phyloP scores from a whole-genome alignment of 2,113 vertebrate genomes.

The Prietella phreatophila region DNA sequence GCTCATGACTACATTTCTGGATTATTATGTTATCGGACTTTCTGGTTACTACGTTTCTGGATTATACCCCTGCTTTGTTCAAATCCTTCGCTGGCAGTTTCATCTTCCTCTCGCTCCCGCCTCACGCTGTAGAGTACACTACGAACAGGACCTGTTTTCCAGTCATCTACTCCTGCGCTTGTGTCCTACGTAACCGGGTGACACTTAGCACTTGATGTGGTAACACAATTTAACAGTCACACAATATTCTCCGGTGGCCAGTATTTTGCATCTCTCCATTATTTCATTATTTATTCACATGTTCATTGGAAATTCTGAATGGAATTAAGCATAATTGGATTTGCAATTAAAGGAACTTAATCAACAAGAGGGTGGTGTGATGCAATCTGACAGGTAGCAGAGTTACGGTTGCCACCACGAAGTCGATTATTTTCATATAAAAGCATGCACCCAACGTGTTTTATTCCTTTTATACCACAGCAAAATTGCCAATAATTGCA shows the following conservation, averaged over 20 bases:
- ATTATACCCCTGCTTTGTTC: too few species aligned
- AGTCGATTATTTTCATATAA: neutral
- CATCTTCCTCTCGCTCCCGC: too few species aligned
- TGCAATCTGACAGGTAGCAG: neutral
- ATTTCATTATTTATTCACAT: neutral
- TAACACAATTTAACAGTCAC: neutral
- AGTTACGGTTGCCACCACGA: neutral
- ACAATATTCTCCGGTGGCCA: neutral
- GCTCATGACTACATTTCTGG: too few species aligned
- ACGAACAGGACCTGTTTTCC: too few species aligned
- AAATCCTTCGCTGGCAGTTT: too few species aligned
- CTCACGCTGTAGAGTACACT: too few species aligned
- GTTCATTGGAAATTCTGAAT: neutral
- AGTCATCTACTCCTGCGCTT: too few species aligned
- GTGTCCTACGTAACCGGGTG: too few species aligned
- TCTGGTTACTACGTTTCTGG: too few species aligned
- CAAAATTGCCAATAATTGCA: neutral
- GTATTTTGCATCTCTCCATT: neutral
- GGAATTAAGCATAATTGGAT: neutral
- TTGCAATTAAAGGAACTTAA: neutral
- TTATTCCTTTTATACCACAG: neutral
- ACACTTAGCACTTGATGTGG: neutral
- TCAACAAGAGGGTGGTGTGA: neutral
- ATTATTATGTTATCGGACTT: too few species aligned
- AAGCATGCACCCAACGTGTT: neutral